Base-by-base conservation (phyloP, 2,797 vertebrate species). In the Euthynnus affinis region DNA sequence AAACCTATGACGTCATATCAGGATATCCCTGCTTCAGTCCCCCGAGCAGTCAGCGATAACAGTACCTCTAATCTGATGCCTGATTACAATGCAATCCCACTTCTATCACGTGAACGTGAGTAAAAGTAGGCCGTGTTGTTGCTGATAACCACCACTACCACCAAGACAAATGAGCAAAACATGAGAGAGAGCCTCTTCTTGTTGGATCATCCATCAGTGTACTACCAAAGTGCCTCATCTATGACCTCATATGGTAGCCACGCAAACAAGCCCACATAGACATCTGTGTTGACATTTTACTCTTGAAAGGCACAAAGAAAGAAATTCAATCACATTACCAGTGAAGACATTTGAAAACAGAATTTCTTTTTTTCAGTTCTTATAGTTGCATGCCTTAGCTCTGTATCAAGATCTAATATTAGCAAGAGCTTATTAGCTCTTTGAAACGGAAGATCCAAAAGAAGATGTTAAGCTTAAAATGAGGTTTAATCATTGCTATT, bases 101-200 rank as follows among this genome's bases (percentile, higher is more conserved):
- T 40, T 63, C 25, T 62, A 12, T 74, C 22, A 34, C 15, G 46
- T 53, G 44, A 80, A 51, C 42, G 57, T 42, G 25, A 27, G 46
- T 17, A 5, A 78, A 84, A 88, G 14, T 53, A 62, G 12, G 37
- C 61, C 29, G 14, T 22, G 46, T 71, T 70, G 58, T 77, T 56
- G 61, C 29, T 67, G 53, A 61, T 34, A 48, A 64, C 14, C 23
- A 34, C 32, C 4, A 44, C 25, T 71, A 51, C 64, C 29, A 69
- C 10, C 4, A 18, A 77, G 23, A 76, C 42, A 81, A 78, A 79
- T 61, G 32, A 74, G 27, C 25, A 68, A 71, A 66, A 40, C 22
- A 48, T 1, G n/a, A 37, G 49, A 37, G 49, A 68, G 69, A 56
- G 37, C 40, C 55, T 78, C 0, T 55, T 71, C 87, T 64, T 76